Evolutionary conservation across 2,797 vertebrate genomes (phyloP), one percentile per base, ranked within the genome.

Genomic region (Agapornis canus): DNA sequence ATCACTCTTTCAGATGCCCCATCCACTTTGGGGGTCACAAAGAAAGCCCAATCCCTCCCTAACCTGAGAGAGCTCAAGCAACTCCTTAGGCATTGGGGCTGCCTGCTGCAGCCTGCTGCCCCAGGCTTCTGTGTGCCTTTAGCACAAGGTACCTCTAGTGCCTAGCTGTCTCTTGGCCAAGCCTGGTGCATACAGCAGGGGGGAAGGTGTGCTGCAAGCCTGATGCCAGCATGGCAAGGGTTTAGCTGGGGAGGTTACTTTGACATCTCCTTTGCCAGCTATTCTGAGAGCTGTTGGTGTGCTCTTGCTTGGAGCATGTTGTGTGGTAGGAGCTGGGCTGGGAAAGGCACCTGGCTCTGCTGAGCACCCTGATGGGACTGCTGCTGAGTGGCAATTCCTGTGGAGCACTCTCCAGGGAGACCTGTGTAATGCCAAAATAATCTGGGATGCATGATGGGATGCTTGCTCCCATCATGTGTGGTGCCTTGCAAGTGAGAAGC

Each of bases 241-340:
- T 86, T 93, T 72, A 70, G 32, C 45, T 66, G 0, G 2, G 31
- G 37, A 57, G 1, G 8, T 79, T 82, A 57, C 35, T 89, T 66
- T 31, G 32, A 64, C 45, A 57, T 16, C 22, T 90, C n/a, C 71
- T 82, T 66, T 70, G 40, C 26, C 78, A 84, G 78, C 70, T 90
- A 8, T 90, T 93, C 86, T 18, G 51, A 66, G 79, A 85, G 81
- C 42, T 76, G 51, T 48, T 54, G 22, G 25, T 82, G 72, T 0
- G 0, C 49, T 80, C 71, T 1, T 40, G 25, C 49, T 86, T 82
- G 69, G 42, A 86, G 13, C 1, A 0, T 32, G 52, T 72, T 17
- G 17, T 0, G 0, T 49, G 60, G 56, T 75, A 63, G 39, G n/a
- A 91, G 13, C 12, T 1, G 2, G 68, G 11, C 48, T 68, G 48